Conservation (phyloP, 53 echinoderm and acorn worm genomes). For the Stichopus horrens region DNA sequence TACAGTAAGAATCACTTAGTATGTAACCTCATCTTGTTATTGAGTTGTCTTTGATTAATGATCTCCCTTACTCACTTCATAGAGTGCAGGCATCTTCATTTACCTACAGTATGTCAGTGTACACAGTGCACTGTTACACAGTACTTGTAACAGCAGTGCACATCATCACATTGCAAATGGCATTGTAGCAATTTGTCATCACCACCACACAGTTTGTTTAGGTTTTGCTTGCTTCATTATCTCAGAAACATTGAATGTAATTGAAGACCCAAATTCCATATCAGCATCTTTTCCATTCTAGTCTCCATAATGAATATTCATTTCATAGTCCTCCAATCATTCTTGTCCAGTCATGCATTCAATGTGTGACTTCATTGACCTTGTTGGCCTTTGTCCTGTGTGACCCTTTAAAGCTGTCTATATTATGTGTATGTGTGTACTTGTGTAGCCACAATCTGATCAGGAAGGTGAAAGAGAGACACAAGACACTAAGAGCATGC, state of each 20-base stretch:
- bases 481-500: not conserved
- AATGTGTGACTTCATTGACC: conserved; percentile 28
- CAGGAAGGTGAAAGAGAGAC: conserved; percentile 11
- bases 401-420: conserved; percentile 41
- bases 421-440: not conserved
- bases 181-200: conserved; percentile 30
- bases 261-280: conserved; percentile 37
- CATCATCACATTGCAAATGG: not conserved
- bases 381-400: conserved; percentile 34
- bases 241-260: conserved; percentile 33
- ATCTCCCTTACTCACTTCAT: too few species aligned
- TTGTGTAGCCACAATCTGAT: not conserved
- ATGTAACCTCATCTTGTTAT: too few species aligned
- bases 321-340: conserved; percentile 14
- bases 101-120: too few species aligned
- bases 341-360: conserved; percentile 39
- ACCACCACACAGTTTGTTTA: conserved; percentile 9
- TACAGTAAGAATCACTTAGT: too few species aligned
- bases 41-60: too few species aligned
- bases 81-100: too few species aligned
- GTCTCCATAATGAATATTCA: conserved; percentile 33
- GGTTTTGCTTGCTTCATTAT: conserved; percentile 27
- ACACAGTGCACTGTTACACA: too few species aligned
- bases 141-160: not conserved
- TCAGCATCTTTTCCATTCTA: conserved; percentile 37